Evolutionary conservation across 2,113 vertebrate species (phyloP), one percentile per base, ranked within the genome.

Genomic region (Pristiophorus japonicus): DNA sequence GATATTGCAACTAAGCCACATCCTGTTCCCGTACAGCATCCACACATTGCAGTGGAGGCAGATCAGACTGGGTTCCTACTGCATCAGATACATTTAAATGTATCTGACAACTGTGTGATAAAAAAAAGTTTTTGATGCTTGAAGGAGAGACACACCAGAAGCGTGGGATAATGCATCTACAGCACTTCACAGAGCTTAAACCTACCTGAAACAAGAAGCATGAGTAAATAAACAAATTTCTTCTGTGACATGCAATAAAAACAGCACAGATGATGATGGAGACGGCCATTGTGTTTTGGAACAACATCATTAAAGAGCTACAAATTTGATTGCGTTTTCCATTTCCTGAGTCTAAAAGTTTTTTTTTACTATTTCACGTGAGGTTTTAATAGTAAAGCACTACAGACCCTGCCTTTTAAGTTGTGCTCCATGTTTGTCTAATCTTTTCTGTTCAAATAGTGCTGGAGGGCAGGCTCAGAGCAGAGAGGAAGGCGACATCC

Each of bases 401-500:
- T 63, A 5, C 34, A 34, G 88, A 91, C 34, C 5, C 34, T 92
- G 59, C 59, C n/a, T 92, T 87, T 55, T 59, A 88, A 55, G 27
- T 10, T 88, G 42, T 8, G 51, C 12, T 90, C 51, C 1, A 14
- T 92, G 59, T 38, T 92, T 92, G 55, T 91, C 87, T 91, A 91
- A 91, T 92, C 34, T 63, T 63, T 84, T 94, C 24, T 70, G 62
- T 67, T 47, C 7, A 27, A 94, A 34, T 70, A 12, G 11, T 70
- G 66, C 93, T 94, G 93, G 45, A 51, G 96, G 96, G 95, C 96
- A 96, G 96, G 96, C 96, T 96, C 96, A 96, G 95, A 95, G 95
- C 67, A 90, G 85, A 75, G 47, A 95, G 96, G 96, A 96, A 96
- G 96, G 96, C 95, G 94, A 96, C 96, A 96, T 96, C 96, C 96